These are phyloP conservation scores for Ceratitis capitata DNA, from an alignment of 1,140 invertebrate species.

Conservation along the genomic window DNA sequence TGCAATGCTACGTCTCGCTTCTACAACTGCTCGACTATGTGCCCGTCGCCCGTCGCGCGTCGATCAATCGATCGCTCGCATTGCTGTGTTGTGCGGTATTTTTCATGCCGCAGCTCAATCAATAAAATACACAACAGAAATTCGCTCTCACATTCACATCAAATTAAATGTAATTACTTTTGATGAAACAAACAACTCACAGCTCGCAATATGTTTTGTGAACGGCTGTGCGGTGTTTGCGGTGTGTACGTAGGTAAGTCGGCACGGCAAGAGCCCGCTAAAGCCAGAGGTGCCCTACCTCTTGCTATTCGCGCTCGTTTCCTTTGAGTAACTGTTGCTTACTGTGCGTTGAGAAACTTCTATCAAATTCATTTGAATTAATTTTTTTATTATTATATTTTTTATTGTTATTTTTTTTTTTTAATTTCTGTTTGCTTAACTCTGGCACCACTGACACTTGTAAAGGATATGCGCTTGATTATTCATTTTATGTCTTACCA, in stretches of 20 bases:
- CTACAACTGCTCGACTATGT: too few relatives aligned
- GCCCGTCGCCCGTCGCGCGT: neutral
- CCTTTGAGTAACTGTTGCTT: neutral
- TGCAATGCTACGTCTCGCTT: neutral
- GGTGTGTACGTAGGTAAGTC: neutral
- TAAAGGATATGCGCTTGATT: slow-evolving; percentile 13
- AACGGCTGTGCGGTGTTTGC: neutral
- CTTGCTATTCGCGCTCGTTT: too few relatives aligned
- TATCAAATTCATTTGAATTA: too few relatives aligned
- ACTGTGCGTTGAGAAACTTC: neutral
- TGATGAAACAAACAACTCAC: slow-evolving; percentile 38
- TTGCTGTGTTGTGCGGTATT: slow-evolving; percentile 39
- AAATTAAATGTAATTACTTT: slow-evolving; percentile 62
- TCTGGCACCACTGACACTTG: too few relatives aligned
- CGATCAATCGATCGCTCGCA: too few relatives aligned
- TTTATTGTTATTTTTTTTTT: too few relatives aligned
- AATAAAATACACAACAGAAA: slow-evolving; percentile 41
- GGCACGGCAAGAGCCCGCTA: too few relatives aligned
- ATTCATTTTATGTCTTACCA: neutral
- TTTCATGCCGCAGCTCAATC: slow-evolving; percentile 41
- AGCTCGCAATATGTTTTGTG: neutral
- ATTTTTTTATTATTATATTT: too few relatives aligned
- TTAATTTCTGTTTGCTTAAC: too few relatives aligned
- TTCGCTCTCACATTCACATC: slow-evolving; percentile 43
- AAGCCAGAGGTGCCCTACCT: too few relatives aligned